Percentiles rank a stretch among this genome's conserved stretches.
Conservation (phyloP, 2,888 invertebrate genomes). For the Hofmannophila pseudospretella region DNA sequence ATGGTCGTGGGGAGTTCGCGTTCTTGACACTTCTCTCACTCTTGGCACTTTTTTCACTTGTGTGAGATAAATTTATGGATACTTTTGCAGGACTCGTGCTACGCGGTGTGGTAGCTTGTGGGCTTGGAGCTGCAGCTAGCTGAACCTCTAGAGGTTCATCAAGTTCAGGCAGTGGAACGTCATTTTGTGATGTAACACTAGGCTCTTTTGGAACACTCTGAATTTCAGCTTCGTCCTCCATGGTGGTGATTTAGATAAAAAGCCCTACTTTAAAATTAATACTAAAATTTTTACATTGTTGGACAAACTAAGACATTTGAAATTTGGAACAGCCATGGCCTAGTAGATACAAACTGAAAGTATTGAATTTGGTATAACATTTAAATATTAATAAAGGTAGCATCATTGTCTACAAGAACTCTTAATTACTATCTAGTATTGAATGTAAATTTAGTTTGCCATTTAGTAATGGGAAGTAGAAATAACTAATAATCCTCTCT, state of each 20-base stretch:
- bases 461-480: too few species aligned
- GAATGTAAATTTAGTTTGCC: too few species aligned
- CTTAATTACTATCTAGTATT: too few species aligned
- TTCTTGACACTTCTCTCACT: neutral
- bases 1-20: neutral
- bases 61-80: neutral
- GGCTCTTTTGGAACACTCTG: neutral
- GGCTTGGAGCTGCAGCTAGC: too few species aligned
- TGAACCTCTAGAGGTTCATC: too few species aligned
- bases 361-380: conserved; percentile 8
- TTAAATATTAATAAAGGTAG: too few species aligned
- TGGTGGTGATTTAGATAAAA: neutral
- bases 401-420: too few species aligned
- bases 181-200: neutral
- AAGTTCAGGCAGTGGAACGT: neutral
- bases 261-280: conserved; percentile 6
- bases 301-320: conserved; percentile 5
- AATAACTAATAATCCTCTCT: too few species aligned
- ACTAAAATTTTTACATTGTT: conserved; percentile 32
- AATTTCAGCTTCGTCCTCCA: neutral
- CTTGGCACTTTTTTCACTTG: neutral
- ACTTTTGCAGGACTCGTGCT: neutral
- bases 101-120: neutral
- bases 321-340: conserved; percentile 41
- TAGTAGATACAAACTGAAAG: conserved; percentile 32